A percentile compares a stretch with the other conserved stretches of the same genome.
Conservation (phyloP, 2,113 vertebrate genomes). For the Pomatorhinus ruficollis region DNA sequence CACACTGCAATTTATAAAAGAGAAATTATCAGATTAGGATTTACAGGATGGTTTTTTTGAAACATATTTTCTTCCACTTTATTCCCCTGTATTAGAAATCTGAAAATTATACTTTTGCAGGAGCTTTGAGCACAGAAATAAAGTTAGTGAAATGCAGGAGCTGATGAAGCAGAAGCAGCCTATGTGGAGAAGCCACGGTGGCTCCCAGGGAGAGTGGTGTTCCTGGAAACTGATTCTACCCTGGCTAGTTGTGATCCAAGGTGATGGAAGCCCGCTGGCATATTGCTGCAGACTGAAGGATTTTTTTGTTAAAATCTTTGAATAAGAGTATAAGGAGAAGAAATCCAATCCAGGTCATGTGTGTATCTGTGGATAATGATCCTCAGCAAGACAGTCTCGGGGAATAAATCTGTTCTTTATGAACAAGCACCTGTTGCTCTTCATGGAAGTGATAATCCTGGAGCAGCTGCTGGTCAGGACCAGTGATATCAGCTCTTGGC, state of each 20-base stretch:
- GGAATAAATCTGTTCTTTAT: not conserved
- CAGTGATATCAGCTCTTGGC: not conserved
- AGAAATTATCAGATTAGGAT: not conserved
- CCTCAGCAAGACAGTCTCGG: not conserved
- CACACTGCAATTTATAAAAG: not conserved
- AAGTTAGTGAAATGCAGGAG: not conserved
- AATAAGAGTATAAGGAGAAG: not conserved
- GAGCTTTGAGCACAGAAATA: not conserved
- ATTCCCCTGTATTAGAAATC: not conserved
- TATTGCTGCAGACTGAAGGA: not conserved
- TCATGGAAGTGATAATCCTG: not conserved
- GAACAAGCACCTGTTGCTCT: not conserved
- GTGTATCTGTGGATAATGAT: not conserved
- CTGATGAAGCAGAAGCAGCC: not conserved
- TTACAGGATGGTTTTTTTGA: not conserved
- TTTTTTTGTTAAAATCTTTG: not conserved
- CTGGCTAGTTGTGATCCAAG: not conserved
- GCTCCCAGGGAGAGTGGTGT: not conserved
- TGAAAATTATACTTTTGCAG: not conserved
- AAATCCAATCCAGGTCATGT: not conserved
- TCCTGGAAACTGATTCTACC: not conserved
- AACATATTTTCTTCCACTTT: not conserved
- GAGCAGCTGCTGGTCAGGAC: not conserved
- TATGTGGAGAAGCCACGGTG: not conserved
- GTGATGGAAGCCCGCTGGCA: not conserved